Conservation (phyloP, 2,888 invertebrate species). For the Digitonthophagus gazella region DNA sequence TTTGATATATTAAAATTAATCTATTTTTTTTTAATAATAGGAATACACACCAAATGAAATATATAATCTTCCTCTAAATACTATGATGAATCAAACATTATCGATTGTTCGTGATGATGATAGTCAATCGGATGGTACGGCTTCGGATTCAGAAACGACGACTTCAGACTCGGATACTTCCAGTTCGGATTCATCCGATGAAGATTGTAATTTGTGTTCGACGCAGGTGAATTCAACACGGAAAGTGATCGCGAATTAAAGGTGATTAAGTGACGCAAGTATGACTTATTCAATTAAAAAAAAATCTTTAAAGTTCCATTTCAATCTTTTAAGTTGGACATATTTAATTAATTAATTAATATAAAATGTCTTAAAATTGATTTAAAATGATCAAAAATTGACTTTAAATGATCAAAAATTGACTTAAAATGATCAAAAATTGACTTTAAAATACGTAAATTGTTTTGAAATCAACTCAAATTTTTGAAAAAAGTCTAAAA, state of each 20-base stretch:
- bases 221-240: slow-evolving; percentile 19
- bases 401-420: too few relatives aligned
- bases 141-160: slow-evolving; percentile 54
- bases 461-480: too few relatives aligned
- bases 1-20: slow-evolving; percentile 1
- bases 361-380: too few relatives aligned
- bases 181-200: slow-evolving; percentile 38
- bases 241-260: slow-evolving; percentile 26
- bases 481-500: too few relatives aligned
- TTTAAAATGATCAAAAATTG: too few relatives aligned
- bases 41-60: slow-evolving; percentile 79
- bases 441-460: too few relatives aligned
- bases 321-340: slow-evolving; percentile 5
- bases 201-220: slow-evolving; percentile 24
- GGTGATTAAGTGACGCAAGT: background rate
- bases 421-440: too few relatives aligned
- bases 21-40: slow-evolving; percentile 37
- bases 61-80: slow-evolving; percentile 90
- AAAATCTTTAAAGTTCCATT: background rate
- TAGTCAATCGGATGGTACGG: slow-evolving; percentile 56
- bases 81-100: slow-evolving; percentile 70
- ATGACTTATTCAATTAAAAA: too few relatives aligned
- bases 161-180: slow-evolving; percentile 50
- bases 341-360: slow-evolving; percentile 18
- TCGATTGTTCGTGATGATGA: slow-evolving; percentile 52